Evolutionary conservation across 2,113 vertebrate species (phyloP), one percentile per base, ranked within the genome.

Genomic region (Seriola aureovittata): DNA sequence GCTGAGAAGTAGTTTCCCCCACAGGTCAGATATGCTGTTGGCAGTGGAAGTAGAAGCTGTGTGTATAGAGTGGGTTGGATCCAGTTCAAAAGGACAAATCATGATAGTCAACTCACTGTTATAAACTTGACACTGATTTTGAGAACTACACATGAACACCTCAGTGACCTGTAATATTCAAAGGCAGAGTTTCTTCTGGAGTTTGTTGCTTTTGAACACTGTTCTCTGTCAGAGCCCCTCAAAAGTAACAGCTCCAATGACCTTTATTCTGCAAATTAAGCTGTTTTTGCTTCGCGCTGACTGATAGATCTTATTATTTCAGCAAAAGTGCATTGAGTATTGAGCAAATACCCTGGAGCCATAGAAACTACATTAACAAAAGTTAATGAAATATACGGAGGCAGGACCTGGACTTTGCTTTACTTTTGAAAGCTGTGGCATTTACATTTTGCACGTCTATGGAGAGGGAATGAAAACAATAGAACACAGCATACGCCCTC

Each of bases 251-350:
- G 88, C 91, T 88, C 58, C 82, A 64, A 78, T 95, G 95, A 95
- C 95, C 95, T 96, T 96, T 95, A 96, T 94, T 95, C 93, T 92
- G 93, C 94, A 94, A 95, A 95, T 95, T 72, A 95, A 93, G 93
- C 93, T 89, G 84, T 92, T 95, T 94, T 94, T 91, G 76, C 87
- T 71, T 75, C 3, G 63, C 84, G 58, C 73, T 93, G 93, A 94
- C 90, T 93, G 94, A 95, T 95, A 93, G 94, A 92, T 95, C 91
- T 91, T 94, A 93, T 95, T 95, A 95, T 95, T 95, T 95, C 92
- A 90, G 91, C 89, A 86, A 91, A 94, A 94, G 88, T 90, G 88
- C 90, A 92, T 89, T 92, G 90, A 90, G 91, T 92, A 89, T 87
- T 92, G 87, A 88, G 78, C 85, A 95, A 94, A 94, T 89, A 92